Conservation (phyloP, 2,113 vertebrate species). For the Grallaria varia region DNA sequence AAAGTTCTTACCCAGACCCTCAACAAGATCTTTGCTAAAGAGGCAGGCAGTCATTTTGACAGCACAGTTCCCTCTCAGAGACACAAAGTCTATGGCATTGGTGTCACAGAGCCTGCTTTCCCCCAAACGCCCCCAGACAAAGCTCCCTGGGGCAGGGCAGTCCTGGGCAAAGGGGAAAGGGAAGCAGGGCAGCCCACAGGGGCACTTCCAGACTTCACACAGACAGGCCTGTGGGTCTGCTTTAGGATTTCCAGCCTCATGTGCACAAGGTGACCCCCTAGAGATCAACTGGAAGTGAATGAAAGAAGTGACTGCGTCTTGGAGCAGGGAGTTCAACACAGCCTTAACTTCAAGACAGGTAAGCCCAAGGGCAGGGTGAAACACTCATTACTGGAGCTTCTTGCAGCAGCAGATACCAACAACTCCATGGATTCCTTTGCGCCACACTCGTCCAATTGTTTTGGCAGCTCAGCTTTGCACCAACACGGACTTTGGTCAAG, state of each 20-base stretch:
- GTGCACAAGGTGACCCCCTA: neutral
- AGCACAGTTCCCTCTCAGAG: neutral
- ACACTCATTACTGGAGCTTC: neutral
- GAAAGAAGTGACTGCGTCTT: neutral
- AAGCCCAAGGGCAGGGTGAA: neutral
- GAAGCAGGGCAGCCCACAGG: neutral
- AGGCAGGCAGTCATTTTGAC: neutral
- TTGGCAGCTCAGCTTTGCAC: neutral
- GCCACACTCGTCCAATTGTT: neutral
- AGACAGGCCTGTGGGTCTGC: too few relatives aligned
- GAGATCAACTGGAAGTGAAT: rapidly evolving
- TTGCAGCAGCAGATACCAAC: neutral
- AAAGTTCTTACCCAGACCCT: neutral
- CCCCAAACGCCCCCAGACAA: rapidly evolving
- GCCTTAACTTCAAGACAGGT: neutral
- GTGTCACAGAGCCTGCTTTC: neutral
- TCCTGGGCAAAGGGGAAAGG: neutral
- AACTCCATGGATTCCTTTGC: neutral
- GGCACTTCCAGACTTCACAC: neutral
- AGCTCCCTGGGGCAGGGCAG: neutral
- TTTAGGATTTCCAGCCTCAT: neutral
- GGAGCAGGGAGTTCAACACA: neutral
- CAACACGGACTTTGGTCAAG: neutral
- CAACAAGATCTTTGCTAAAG: neutral
- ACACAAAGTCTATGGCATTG: neutral